Evolutionary conservation across 2,888 invertebrate genomes (phyloP).

Genomic region (Synanthedon formicaeformis): DNA sequence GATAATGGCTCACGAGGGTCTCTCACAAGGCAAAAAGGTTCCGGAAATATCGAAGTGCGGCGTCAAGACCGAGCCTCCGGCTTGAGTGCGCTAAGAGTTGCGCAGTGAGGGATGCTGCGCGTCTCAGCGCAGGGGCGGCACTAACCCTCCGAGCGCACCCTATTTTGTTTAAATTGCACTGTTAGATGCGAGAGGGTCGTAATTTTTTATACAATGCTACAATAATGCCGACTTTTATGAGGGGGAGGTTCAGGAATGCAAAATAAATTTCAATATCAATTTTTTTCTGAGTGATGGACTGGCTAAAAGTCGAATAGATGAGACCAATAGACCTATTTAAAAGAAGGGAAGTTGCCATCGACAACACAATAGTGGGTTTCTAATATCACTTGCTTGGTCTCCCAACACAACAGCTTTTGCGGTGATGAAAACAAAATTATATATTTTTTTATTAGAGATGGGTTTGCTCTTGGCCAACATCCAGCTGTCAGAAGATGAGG

Average conservation of each 20-base stretch:
- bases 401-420: too few relatives aligned
- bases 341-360: too few relatives aligned
- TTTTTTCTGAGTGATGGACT: too few relatives aligned
- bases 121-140: slow-evolving; percentile 29
- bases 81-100: slow-evolving; percentile 49
- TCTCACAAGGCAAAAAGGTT: slow-evolving; percentile 32
- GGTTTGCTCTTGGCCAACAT: too few relatives aligned
- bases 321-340: too few relatives aligned
- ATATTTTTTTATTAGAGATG: too few relatives aligned
- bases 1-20: slow-evolving; percentile 25
- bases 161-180: slow-evolving; percentile 44
- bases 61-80: slow-evolving; percentile 38
- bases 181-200: slow-evolving; percentile 42
- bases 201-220: slow-evolving; percentile 24
- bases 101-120: slow-evolving; percentile 66
- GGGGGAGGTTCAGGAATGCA: not conserved
- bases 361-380: too few relatives aligned
- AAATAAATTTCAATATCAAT: too few relatives aligned
- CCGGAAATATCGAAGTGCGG: slow-evolving; percentile 55
- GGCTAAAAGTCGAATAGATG: too few relatives aligned
- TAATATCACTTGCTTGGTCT: too few relatives aligned
- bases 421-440: too few relatives aligned
- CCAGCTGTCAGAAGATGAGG: too few relatives aligned
- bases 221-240: slow-evolving; percentile 12
- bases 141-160: slow-evolving; percentile 41